Evolutionary conservation across 2,113 vertebrate species (phyloP), one percentile per base, ranked within the genome.

Genomic region (Laterallus jamaicensis): DNA sequence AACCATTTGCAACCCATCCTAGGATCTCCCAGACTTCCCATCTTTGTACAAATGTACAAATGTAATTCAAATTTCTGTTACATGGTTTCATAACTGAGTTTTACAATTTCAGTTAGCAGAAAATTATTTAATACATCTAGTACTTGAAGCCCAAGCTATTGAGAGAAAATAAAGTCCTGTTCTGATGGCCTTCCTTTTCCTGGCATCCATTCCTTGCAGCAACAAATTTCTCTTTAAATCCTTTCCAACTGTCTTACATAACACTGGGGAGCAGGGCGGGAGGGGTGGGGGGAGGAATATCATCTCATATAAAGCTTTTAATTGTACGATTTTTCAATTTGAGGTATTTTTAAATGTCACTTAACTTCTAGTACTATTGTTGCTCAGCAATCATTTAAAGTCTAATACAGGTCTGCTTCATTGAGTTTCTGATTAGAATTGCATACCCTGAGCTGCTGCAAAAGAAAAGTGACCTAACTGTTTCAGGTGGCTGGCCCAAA

Each of bases 101-200:
- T 76, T 52, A 89, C 35, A 68, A 12, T 88, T 92, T 64, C 24
- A 90, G 25, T 24, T 89, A 88, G 67, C 40, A 67, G 40, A 62
- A 73, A 83, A 80, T 21, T 80, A 77, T 69, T 85, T 84, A 74
- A 85, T 35, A 78, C 5, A 40, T 17, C 32, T 71, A 62, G 21
- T 71, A n/a, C 87, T 96, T 76, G 55, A 91, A 87, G 52, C 6
- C 6, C 70, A 91, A 91, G 67, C 59, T 79, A 74, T 28, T 91
- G 42, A 91, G 40, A 77, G 58, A 93, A 94, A 95, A 89, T 67
- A 94, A 82, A 92, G 39, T n/a, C 49, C 50, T 89, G 52, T 80
- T 93, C 83, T 67, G 47, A 87, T 59, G 82, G 78, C 67, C 22
- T 80, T 79, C 37, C 3, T 1, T 96, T 62, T 90, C 91, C 70